A percentile compares a stretch with the other conserved stretches of the same genome.
Conservation (phyloP, 1,140 invertebrate genomes). For the Sycophila sp. region DNA sequence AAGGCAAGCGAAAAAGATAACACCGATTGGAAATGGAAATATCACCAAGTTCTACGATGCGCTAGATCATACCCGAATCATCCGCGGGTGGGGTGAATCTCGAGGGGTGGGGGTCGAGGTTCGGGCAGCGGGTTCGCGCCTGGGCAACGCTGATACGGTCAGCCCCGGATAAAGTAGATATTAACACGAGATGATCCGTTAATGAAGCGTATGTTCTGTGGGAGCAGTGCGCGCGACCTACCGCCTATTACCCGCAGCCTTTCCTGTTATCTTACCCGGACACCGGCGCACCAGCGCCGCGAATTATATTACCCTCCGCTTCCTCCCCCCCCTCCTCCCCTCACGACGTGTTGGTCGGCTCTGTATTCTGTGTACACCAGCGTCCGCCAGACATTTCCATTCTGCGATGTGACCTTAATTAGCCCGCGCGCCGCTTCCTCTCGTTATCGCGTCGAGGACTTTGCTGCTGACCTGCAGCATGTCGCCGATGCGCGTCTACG, state of each 20-base stretch:
- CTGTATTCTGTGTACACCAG: neutral
- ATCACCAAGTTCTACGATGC: too few species aligned
- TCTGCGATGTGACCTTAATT: conserved; percentile 33
- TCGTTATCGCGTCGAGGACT: too few species aligned
- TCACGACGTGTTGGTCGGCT: neutral
- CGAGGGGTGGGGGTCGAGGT: too few species aligned
- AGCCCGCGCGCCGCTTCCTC: conserved; percentile 10
- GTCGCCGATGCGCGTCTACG: too few species aligned
- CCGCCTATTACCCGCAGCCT: conserved; percentile 65
- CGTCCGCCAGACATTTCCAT: conserved; percentile 25
- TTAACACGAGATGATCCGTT: conserved; percentile 69
- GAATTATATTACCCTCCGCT: conserved; percentile 36
- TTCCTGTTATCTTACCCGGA: conserved; percentile 68
- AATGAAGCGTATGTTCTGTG: conserved; percentile 67
- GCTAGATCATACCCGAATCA: neutral
- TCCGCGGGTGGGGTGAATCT: too few species aligned
- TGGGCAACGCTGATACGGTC: conserved; percentile 39
- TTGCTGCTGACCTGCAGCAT: too few species aligned
- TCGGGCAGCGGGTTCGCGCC: conserved; percentile 17
- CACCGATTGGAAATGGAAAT: too few species aligned
- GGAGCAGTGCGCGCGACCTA: conserved; percentile 48
- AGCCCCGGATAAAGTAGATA: conserved; percentile 64
- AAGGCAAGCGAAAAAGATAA: too few species aligned
- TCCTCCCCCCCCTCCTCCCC: neutral
- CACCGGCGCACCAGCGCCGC: conserved; percentile 50